Conservation (phyloP, 2,888 invertebrate species). For the Micoletzkya japonica region DNA sequence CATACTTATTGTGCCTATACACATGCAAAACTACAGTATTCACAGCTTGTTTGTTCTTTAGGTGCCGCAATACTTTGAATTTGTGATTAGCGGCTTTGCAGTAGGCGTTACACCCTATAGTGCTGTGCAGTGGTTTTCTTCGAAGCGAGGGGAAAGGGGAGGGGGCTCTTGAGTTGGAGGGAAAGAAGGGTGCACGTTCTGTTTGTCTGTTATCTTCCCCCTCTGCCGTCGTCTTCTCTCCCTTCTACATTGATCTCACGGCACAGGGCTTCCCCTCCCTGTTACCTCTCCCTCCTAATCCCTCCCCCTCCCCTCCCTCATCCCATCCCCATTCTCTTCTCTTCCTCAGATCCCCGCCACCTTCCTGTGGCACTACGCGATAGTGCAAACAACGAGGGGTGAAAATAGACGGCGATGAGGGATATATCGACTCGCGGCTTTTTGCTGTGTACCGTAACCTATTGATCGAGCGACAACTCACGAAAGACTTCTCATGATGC, state of each 20-base stretch:
- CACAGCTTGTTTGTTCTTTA: no score
- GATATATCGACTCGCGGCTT: slow-evolving; percentile 11
- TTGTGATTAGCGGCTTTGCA: no score
- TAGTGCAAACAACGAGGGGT: slow-evolving; percentile 12
- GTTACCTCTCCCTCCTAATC: slow-evolving; percentile 12
- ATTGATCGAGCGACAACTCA: neutral
- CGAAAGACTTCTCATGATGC: neutral
- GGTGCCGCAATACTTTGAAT: no score
- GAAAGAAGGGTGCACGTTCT: no score
- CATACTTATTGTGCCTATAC: no score
- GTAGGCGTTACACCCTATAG: no score
- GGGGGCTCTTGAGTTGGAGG: no score
- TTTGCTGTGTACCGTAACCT: neutral
- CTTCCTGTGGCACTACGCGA: neutral
- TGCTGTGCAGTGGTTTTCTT: no score
- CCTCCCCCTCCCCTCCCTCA: neutral
- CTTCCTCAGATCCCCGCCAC: neutral
- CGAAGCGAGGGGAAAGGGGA: no score
- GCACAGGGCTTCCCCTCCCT: neutral
- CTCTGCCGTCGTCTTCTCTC: neutral
- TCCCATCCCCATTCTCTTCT: slow-evolving; percentile 2
- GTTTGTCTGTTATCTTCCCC: no score
- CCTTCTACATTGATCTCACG: neutral
- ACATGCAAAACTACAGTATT: no score
- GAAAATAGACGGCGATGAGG: neutral